These are phyloP conservation scores for Drosophila virilis DNA, from an alignment of 1,140 invertebrate species.

Conservation along the genomic window DNA sequence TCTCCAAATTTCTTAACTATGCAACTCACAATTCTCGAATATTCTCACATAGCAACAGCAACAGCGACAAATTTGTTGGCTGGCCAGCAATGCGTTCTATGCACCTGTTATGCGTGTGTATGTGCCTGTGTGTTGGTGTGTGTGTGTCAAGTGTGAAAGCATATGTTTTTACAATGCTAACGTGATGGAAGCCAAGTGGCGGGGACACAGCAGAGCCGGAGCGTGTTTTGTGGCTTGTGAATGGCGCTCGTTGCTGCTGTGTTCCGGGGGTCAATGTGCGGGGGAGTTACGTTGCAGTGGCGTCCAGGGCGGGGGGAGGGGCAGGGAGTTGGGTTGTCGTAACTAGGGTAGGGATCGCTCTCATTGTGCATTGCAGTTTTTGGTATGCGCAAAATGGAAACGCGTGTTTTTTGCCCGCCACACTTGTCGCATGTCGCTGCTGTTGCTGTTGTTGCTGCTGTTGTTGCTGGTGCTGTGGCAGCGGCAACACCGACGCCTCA, in stretches of 20 bases:
- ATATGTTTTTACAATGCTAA: slow-evolving; percentile 76
- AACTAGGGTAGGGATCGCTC: slow-evolving; percentile 40
- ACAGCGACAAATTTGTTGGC: slow-evolving; percentile 29
- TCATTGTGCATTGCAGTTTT: slow-evolving; percentile 59
- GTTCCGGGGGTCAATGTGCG: not conserved
- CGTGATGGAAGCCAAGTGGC: slow-evolving; percentile 24
- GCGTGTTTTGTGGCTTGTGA: slow-evolving; percentile 45
- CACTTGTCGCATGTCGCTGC: slow-evolving; percentile 27
- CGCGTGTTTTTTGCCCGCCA: slow-evolving; percentile 60
- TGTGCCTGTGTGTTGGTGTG: slow-evolving; percentile 36
- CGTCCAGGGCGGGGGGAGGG: not conserved
- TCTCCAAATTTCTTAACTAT: not conserved
- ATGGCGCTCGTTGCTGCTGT: slow-evolving; percentile 19
- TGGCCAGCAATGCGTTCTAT: slow-evolving; percentile 10
- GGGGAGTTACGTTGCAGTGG: not conserved
- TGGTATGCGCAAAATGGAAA: slow-evolving; percentile 69
- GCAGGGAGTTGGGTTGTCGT: not conserved
- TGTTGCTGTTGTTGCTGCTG: slow-evolving; percentile 18
- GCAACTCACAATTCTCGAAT: not conserved
- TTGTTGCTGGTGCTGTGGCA: slow-evolving; percentile 20
- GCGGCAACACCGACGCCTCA: slow-evolving; percentile 36
- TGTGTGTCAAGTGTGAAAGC: slow-evolving; percentile 73
- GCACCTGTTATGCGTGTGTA: slow-evolving; percentile 20
- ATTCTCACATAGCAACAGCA: not conserved
- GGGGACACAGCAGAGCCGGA: not conserved